Percentiles rank a stretch among this genome's conserved stretches.
Conservation (phyloP, 2,113 vertebrate genomes). For the Cebus imitator region DNA sequence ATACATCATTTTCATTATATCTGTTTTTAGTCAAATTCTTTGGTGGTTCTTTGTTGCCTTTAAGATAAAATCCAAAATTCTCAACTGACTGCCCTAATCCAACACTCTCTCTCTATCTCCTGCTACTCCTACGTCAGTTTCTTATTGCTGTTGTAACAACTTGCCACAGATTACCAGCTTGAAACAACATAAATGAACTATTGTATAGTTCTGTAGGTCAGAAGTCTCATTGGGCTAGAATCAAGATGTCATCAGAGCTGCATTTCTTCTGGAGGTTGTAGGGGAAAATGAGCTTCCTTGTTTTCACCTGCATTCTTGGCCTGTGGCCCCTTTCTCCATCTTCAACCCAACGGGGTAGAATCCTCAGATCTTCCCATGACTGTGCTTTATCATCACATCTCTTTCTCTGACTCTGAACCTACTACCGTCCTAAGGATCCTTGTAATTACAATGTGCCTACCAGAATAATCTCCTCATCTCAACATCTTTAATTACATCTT, state of each 20-base stretch:
- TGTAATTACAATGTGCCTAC: not conserved
- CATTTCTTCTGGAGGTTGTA: not conserved
- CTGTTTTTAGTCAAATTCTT: not conserved
- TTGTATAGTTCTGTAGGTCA: not conserved
- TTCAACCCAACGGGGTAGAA: not conserved
- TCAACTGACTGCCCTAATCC: not conserved
- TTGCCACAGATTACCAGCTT: not conserved
- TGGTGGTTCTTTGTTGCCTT: not conserved
- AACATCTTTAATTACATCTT: not conserved
- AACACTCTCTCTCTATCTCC: not conserved
- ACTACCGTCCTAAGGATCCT: not conserved
- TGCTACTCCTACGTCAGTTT: not conserved
- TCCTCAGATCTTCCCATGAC: not conserved
- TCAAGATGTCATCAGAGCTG: not conserved
- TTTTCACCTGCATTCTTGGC: not conserved
- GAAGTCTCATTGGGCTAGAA: not conserved
- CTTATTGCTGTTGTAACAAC: not conserved
- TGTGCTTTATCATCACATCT: not conserved
- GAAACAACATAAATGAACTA: not conserved
- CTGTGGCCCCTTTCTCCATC: not conserved
- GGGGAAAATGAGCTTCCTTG: not conserved
- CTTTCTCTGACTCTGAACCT: not conserved
- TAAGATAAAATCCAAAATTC: slow-evolving; percentile 17
- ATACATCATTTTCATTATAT: not conserved
- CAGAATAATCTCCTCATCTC: not conserved